Evolutionary conservation across 2,797 vertebrate genomes (phyloP), one percentile per base, ranked within the genome.

Genomic region (Hippopotamyrus pictus): DNA sequence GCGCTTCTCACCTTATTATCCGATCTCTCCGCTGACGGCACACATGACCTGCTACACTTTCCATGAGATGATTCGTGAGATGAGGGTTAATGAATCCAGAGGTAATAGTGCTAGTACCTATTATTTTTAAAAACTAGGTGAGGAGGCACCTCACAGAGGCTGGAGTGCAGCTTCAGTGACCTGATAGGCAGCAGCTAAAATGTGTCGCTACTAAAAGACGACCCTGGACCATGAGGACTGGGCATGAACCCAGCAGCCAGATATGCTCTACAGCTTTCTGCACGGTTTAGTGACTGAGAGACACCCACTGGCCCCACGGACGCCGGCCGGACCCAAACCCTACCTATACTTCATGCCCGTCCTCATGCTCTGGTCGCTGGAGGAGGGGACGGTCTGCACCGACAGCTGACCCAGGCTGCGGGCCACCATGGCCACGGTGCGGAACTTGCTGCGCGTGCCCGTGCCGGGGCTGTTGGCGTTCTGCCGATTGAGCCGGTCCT

Each of bases 281-380:
- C 59, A 65, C 0, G 8, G 22, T 33, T 69, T 33, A 69, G 25
- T 12, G 25, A 69, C 62, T 14, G 33, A 33, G 62, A 33, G 62
- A 33, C 62, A 69, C 29, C 29, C 29, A 14, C 11, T 14, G 29
- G 65, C 65, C 8, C 33, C 73, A 44, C 1, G 6, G 2, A 41
- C 2, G 5, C 33, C 5, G 19, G 17, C 14, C 17, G 73, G 37
- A 44, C 33, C 73, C 37, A 33, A 7, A 3, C 92, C 97, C 73
- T 99, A 99, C 99, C 99, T 97, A 96, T 97, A 97, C 90, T 97
- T 98, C 99, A 99, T 99, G 93, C 98, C 97, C 83, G 97, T 98
- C 93, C 94, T 97, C 91, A 95, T 91, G 95, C 96, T 96, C 92
- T 96, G 96, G 73, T 98, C 97, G 19, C 96, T 95, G 92, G 96